phyloP scores from a whole-genome alignment of 2,888 invertebrate genomes.

The Eremobia ochroleuca region DNA sequence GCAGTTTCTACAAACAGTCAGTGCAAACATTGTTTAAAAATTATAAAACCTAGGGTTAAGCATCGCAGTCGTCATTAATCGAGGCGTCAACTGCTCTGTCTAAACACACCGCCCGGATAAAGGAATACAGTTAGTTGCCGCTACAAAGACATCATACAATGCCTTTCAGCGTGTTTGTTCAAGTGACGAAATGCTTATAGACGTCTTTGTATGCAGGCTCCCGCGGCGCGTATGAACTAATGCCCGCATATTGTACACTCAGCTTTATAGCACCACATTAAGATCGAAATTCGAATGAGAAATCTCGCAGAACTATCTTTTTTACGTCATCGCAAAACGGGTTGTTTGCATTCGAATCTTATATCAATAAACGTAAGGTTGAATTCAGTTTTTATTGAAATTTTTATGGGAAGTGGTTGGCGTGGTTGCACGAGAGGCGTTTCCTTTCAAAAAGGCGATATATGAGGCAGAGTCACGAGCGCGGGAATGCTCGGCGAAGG shows the following conservation, averaged over 20 bases:
- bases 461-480: slow-evolving; percentile 81
- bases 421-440: slow-evolving; percentile 84
- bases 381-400: slow-evolving; percentile 48
- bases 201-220: slow-evolving; percentile 81
- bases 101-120: slow-evolving; percentile 81
- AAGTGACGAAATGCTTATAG: slow-evolving; percentile 84
- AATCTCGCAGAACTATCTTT: slow-evolving; percentile 70
- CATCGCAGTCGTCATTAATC: slow-evolving; percentile 78
- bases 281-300: slow-evolving; percentile 68
- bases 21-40: slow-evolving; percentile 68
- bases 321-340: slow-evolving; percentile 65
- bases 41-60: slow-evolving; percentile 69
- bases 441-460: slow-evolving; percentile 78
- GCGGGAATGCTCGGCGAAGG: slow-evolving; percentile 72
- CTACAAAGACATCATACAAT: slow-evolving; percentile 80
- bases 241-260: slow-evolving; percentile 61
- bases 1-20: slow-evolving; percentile 74
- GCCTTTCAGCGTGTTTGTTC: slow-evolving; percentile 84
- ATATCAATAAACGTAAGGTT: slow-evolving; percentile 59
- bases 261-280: slow-evolving; percentile 68
- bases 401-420: slow-evolving; percentile 79
- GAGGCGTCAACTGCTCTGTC: slow-evolving; percentile 83
- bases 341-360: slow-evolving; percentile 60
- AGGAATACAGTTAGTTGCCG: slow-evolving; percentile 81
- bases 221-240: slow-evolving; percentile 75